Conservation (phyloP, 2,888 invertebrate species). For the Pristionchus mayeri region DNA sequence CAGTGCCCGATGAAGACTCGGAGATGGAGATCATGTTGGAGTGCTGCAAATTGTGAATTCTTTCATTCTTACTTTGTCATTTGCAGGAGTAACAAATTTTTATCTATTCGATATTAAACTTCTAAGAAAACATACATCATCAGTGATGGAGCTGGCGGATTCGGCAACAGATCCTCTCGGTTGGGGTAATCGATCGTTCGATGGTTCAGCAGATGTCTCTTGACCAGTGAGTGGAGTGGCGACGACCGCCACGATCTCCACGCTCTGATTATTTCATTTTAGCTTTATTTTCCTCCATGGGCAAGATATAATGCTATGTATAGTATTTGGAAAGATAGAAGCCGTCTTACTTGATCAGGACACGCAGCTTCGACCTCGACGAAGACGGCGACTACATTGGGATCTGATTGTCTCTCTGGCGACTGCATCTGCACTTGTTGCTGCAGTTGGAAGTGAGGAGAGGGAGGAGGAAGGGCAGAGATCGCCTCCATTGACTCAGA, state of each 20-base stretch:
- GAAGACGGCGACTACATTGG: conserved; percentile 65
- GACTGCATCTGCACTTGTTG: conserved; percentile 5
- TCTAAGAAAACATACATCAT: not conserved
- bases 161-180: conserved; percentile 25
- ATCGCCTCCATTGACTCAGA: not conserved
- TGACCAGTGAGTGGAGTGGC: conserved; percentile 55
- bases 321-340: no score
- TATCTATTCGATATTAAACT: not conserved
- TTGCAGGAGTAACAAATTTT: no score
- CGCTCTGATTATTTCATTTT: conserved; percentile 49
- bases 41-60: not conserved
- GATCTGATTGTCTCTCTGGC: conserved; percentile 51
- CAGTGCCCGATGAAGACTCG: conserved; percentile 47
- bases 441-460: conserved; percentile 11
- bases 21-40: conserved; percentile 44
- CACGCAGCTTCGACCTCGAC: conserved; percentile 67
- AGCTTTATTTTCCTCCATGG: no score
- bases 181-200: not conserved
- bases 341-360: conserved; percentile 58
- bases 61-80: no score
- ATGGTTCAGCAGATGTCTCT: not conserved
- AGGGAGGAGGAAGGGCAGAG: not conserved
- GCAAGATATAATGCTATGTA: no score
- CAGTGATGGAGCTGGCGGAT: not conserved
- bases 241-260: conserved; percentile 65